Conservation (phyloP, 2,797 vertebrate species). For the Cynopterus sphinx region DNA sequence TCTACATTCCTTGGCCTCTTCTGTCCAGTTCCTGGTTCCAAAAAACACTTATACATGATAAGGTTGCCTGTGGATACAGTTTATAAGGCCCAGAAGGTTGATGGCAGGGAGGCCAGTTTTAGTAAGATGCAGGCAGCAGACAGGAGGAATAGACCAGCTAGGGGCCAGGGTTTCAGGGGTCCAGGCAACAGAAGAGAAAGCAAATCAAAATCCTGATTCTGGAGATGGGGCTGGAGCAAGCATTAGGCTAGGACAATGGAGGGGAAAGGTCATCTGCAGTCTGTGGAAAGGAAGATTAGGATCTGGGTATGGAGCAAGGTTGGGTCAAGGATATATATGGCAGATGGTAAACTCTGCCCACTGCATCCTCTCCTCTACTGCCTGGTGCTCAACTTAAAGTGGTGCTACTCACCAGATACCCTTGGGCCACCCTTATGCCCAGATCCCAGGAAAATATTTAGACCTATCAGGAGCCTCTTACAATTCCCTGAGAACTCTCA, state of each 20-base stretch:
- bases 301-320: not conserved
- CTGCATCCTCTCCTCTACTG: not conserved
- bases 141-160: not conserved
- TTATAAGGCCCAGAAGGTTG: not conserved
- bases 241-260: not conserved
- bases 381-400: not conserved
- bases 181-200: not conserved
- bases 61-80: not conserved
- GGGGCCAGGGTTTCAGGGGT: not conserved
- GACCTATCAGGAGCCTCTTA: not conserved
- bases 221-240: not conserved
- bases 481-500: not conserved
- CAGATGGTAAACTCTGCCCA: not conserved
- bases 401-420: not conserved
- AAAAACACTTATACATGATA: not conserved
- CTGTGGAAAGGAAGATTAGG: not conserved
- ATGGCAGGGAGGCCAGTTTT: not conserved
- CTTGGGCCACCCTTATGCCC: not conserved
- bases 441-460: not conserved
- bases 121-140: not conserved
- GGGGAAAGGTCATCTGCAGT: not conserved
- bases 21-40: not conserved
- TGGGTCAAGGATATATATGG: not conserved
- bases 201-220: not conserved
- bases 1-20: not conserved